Base-by-base conservation (phyloP, 2,888 invertebrate genomes). In the Hirtodrosophila duncani region DNA sequence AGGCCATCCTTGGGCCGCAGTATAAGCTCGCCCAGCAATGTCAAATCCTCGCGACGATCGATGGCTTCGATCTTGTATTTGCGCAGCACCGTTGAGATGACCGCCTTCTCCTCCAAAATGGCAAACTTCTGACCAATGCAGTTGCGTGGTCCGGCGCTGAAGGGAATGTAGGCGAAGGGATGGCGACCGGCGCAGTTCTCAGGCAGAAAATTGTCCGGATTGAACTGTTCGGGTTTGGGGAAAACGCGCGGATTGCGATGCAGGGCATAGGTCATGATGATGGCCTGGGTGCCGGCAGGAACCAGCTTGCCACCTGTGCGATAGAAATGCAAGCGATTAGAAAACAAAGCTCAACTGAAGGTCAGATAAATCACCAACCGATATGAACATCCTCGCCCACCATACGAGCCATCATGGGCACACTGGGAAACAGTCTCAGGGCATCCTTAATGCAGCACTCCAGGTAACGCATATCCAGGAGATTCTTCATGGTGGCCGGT, bases 371-470 rank as follows among this genome's bases (percentile, higher is more conserved):
- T 1, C 1, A 34, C 87, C 83, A 83, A 91, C 91, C 90, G 60
- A 92, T 85, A 46, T 86, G 84, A 7, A 91, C 86, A 61, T 90
- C 88, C 77, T 91, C 89, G 0, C 86, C 86, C 26, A 92, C 71
- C 18, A 78, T 83, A 48, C 93, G 88, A 1, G 90, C 89, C 67
- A 93, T 89, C 67, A 91, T 89, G 17, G 90, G 91, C 3, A 92
- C 91, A 63, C 91, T 91, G 1, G 93, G 92, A 62, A 90, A 91
- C 6, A 92, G 81, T 34, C 92, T 85, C 38, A 92, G 72, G 0
- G 91, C 88, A 79, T 92, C 92, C 80, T 92, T 92, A 34, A 93
- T 91, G 63, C 91, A 92, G 64, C 90, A 89, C 63, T 92, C 92
- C 57, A 92, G 86, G 69, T 92, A 92, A 46, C 89, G 88, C 90